Evolutionary conservation across 2,113 vertebrate species (phyloP).

Genomic region (Bos indicus): DNA sequence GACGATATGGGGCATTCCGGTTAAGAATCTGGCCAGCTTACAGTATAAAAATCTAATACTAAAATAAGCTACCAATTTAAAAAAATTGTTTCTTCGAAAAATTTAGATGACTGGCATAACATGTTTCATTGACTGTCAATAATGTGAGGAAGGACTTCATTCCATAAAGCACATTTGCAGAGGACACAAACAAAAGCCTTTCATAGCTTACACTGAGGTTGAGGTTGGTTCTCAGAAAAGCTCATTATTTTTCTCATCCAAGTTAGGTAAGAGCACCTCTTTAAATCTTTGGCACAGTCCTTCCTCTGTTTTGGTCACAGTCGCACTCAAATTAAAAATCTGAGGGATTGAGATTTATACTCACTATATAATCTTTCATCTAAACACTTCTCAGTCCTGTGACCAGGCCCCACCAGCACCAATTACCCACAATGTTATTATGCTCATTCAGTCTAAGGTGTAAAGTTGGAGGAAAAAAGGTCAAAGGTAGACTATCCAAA

Average conservation of each 20-base stretch:
- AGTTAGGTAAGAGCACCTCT: neutral
- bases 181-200: neutral
- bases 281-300: neutral
- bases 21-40: neutral
- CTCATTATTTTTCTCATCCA: neutral
- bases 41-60: neutral
- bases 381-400: neutral
- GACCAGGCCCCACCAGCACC: neutral
- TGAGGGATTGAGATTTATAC: neutral
- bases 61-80: neutral
- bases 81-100: slow-evolving; percentile 18
- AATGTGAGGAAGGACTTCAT: neutral
- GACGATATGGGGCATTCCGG: neutral
- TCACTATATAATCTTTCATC: neutral
- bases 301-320: neutral
- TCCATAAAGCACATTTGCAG: neutral
- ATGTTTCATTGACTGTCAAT: neutral
- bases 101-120: neutral
- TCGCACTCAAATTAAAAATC: neutral
- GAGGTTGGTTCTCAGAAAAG: neutral
- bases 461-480: neutral
- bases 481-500: neutral
- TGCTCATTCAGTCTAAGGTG: neutral
- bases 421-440: neutral
- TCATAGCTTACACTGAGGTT: neutral